Percentiles rank a stretch among this genome's conserved stretches.
These are phyloP conservation scores for Platalea minor DNA, from an alignment of 2,797 vertebrate genomes.

Conservation along the genomic window DNA sequence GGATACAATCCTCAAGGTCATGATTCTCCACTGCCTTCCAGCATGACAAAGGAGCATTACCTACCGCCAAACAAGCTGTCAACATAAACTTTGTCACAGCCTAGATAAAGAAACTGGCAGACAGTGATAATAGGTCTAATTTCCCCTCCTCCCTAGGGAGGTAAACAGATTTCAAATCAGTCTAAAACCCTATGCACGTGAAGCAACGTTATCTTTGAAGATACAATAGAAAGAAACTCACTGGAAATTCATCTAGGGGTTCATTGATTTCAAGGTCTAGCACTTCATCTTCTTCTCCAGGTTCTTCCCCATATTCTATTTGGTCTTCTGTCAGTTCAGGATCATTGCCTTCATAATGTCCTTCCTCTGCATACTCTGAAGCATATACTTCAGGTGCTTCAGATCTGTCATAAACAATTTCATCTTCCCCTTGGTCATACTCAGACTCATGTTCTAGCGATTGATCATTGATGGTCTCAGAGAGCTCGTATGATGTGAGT, in stretches of 20 bases:
- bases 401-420: conserved; percentile 78
- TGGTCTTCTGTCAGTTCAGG: conserved; percentile 81
- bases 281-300: conserved; percentile 88
- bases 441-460: conserved; percentile 78
- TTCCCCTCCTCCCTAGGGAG: conserved; percentile 78
- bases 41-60: conserved; percentile 86
- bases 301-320: conserved; percentile 83
- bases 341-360: conserved; percentile 79
- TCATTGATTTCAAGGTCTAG: conserved; percentile 96
- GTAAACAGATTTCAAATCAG: conserved; percentile 85
- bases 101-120: conserved; percentile 92
- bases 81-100: conserved; percentile 94
- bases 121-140: conserved; percentile 92
- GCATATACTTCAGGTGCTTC: conserved; percentile 72
- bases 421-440: conserved; percentile 82
- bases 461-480: conserved; percentile 72
- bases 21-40: conserved; percentile 81
- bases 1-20: conserved; percentile 93
- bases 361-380: conserved; percentile 80
- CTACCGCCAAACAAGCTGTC: conserved; percentile 94
- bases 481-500: conserved; percentile 80
- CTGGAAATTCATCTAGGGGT: conserved; percentile 95
- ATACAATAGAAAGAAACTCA: conserved; percentile 83
- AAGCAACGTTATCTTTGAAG: conserved; percentile 80
- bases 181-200: conserved; percentile 71